phyloP scores from a whole-genome alignment of 2,888 invertebrate genomes.

The Pollenia angustigena region DNA sequence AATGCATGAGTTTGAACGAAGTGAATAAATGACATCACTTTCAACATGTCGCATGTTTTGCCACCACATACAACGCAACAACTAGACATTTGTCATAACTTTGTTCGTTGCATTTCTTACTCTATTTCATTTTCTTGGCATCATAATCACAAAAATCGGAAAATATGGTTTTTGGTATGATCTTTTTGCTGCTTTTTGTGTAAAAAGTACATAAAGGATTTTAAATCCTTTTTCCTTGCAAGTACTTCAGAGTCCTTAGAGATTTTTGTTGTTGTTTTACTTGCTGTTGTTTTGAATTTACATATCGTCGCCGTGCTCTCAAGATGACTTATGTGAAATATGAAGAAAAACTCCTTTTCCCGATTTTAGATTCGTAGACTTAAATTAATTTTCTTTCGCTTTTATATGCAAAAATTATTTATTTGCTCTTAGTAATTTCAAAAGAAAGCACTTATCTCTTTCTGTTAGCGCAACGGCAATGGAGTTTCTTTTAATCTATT shows the following conservation, averaged over 20 bases:
- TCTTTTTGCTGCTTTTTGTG: neutral
- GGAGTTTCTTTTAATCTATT: constrained; percentile 18
- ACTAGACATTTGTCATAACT: constrained; percentile 18
- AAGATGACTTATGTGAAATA: too few species aligned
- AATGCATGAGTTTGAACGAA: neutral
- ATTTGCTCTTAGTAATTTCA: too few species aligned
- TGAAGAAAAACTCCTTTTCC: too few species aligned
- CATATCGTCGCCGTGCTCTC: neutral
- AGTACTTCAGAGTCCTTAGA: constrained; percentile 8
- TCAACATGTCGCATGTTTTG: constrained; percentile 55
- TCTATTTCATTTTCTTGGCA: constrained; percentile 6
- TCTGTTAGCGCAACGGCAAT: too few species aligned
- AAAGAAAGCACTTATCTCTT: too few species aligned
- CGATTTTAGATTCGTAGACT: too few species aligned
- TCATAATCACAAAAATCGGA: constrained; percentile 3
- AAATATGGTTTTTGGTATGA: constrained; percentile 12
- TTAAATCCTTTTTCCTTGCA: neutral
- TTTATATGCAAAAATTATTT: too few species aligned
- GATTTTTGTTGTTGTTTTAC: neutral
- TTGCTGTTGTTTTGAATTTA: neutral
- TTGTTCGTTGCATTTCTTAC: neutral
- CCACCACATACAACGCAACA: constrained; percentile 24
- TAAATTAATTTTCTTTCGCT: too few species aligned
- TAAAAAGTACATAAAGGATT: constrained; percentile 6
- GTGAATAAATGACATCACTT: constrained; percentile 52